Evolutionary conservation across 1,140 invertebrate species (phyloP).

Genomic region (Solenopsis fugax): DNA sequence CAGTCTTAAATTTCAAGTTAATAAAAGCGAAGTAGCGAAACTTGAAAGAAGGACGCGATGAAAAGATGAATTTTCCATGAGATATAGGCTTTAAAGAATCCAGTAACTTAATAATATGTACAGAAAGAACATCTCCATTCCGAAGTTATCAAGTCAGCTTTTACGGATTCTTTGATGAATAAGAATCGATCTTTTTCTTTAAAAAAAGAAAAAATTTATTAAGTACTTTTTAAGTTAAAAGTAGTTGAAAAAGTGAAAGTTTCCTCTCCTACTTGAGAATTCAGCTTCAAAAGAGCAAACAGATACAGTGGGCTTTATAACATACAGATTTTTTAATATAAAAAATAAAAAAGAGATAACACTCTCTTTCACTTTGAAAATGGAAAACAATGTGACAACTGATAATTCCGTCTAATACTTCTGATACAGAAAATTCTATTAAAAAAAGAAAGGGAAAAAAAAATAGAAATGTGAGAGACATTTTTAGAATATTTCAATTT

Average conservation of each 20-base stretch:
- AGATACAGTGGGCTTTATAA: not conserved
- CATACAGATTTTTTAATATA: not conserved
- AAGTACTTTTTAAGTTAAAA: constrained; percentile 7
- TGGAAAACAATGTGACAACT: not conserved
- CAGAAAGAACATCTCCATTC: not conserved
- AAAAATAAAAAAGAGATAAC: not conserved
- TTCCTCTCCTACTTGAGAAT: not conserved
- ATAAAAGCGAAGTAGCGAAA: constrained; percentile 26
- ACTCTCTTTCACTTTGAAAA: not conserved
- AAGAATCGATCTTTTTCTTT: constrained; percentile 2
- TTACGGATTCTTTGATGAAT: constrained; percentile 2
- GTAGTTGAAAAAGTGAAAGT: constrained; percentile 17
- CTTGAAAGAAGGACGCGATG: constrained; percentile 2
- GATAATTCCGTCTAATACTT: not conserved
- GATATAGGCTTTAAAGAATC: constrained; percentile 10
- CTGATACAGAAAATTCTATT: not conserved
- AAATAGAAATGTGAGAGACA: not conserved
- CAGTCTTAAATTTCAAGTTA: constrained; percentile 41
- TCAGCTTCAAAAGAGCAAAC: not conserved
- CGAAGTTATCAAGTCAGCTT: not conserved
- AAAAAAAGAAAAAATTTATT: not conserved
- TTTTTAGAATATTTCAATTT: not conserved
- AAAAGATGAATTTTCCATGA: constrained; percentile 48
- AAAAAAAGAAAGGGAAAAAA: not conserved
- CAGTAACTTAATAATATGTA: constrained; percentile 19